Evolutionary conservation across 2,888 invertebrate genomes (phyloP).

Genomic region (Stenchaetothrips biformis): DNA sequence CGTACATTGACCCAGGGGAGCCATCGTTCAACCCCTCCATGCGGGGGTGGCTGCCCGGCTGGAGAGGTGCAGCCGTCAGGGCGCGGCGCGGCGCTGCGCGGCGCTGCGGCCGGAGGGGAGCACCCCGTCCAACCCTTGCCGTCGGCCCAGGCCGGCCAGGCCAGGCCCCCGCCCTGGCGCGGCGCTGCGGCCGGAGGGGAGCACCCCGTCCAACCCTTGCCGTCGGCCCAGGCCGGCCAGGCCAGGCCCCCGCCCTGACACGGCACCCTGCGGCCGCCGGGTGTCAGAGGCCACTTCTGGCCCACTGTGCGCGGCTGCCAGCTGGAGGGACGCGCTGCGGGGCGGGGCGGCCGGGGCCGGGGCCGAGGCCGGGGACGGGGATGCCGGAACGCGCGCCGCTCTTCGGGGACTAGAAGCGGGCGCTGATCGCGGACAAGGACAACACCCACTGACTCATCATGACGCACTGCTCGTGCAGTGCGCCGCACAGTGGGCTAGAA

Average conservation of each 20-base stretch:
- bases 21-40: constrained; percentile 15
- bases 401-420: too few species aligned
- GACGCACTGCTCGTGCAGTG: too few species aligned
- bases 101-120: not conserved
- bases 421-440: too few species aligned
- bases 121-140: not conserved
- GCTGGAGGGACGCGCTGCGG: not conserved
- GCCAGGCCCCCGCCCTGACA: too few species aligned
- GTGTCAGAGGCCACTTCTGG: not conserved
- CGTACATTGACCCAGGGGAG: constrained; percentile 14
- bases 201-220: not conserved
- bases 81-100: not conserved
- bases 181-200: not conserved
- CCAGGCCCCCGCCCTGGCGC: too few species aligned
- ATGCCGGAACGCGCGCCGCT: not conserved
- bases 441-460: too few species aligned
- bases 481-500: too few species aligned
- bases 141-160: not conserved
- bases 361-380: not conserved
- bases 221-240: not conserved
- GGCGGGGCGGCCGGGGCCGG: too few species aligned
- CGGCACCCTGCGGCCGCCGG: not conserved
- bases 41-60: not conserved
- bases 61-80: too few species aligned
- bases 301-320: not conserved